Evolutionary conservation across 2,113 vertebrate species (phyloP).

Genomic region (Protomyctophum bolini): DNA sequence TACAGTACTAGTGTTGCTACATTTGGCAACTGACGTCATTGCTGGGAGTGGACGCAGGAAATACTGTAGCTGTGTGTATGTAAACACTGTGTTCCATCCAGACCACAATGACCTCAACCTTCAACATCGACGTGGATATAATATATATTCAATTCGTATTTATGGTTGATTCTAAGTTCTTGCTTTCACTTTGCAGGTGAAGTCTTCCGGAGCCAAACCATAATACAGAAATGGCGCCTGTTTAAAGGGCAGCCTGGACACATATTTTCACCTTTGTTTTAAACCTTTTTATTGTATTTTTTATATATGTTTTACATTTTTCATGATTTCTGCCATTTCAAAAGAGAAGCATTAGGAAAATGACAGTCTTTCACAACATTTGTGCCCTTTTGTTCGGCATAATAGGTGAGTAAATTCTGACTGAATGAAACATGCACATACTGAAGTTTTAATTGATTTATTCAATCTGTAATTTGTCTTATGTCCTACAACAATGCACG

Average conservation of each 20-base stretch:
- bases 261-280: constrained; percentile 8
- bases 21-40: constrained; percentile 38
- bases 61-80: constrained; percentile 7
- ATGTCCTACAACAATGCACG: not conserved
- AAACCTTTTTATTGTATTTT: not conserved
- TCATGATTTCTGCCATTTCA: constrained; percentile 22
- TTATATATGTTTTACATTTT: constrained; percentile 19
- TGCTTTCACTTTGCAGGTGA: constrained; percentile 41
- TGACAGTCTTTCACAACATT: constrained; percentile 55
- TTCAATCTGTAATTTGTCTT: not conserved
- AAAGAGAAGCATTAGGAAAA: constrained; percentile 37
- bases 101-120: constrained; percentile 16
- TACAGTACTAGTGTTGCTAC: too few relatives aligned
- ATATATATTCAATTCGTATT: not conserved
- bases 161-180: not conserved
- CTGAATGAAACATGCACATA: constrained; percentile 11
- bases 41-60: constrained; percentile 49
- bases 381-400: constrained; percentile 51
- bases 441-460: not conserved
- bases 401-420: constrained; percentile 56
- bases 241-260: constrained; percentile 37
- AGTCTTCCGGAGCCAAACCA: constrained; percentile 54
- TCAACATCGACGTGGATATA: not conserved
- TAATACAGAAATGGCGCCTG: constrained; percentile 47
- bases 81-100: constrained; percentile 2